Conservation (phyloP, 2,888 invertebrate species). For the Eremobia ochroleuca region DNA sequence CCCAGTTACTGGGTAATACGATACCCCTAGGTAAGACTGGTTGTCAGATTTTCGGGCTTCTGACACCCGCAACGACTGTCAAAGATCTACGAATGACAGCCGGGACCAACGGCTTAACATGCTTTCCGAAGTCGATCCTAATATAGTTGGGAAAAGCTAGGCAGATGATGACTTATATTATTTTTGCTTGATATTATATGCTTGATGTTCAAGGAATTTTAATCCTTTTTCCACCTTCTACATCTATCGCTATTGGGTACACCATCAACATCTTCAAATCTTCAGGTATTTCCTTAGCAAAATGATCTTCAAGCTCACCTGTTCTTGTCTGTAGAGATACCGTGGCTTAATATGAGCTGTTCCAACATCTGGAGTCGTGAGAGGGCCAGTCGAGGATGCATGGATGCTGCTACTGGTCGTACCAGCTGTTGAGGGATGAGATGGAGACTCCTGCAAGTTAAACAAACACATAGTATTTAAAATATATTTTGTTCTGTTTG, state of each 20-base stretch:
- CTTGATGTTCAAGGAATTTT: neutral
- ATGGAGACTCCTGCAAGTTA: slow-evolving; percentile 92
- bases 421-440: slow-evolving; percentile 96
- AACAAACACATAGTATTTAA: neutral
- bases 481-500: no score
- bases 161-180: no score
- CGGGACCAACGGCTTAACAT: no score
- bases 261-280: neutral
- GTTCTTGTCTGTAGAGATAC: slow-evolving; percentile 96
- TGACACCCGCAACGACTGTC: no score
- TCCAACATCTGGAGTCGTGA: slow-evolving; percentile 97
- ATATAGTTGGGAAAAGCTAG: no score
- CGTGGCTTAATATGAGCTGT: slow-evolving; percentile 95
- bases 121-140: no score
- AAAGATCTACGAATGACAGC: no score
- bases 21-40: no score
- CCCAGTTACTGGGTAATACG: no score
- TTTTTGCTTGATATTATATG: no score
- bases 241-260: no score
- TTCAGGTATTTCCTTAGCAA: neutral
- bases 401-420: slow-evolving; percentile 95
- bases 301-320: slow-evolving; percentile 88
- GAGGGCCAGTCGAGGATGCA: slow-evolving; percentile 96
- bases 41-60: no score
- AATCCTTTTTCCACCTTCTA: neutral